phyloP scores from a whole-genome alignment of 2,797 vertebrate genomes.

The Luscinia luscinia region DNA sequence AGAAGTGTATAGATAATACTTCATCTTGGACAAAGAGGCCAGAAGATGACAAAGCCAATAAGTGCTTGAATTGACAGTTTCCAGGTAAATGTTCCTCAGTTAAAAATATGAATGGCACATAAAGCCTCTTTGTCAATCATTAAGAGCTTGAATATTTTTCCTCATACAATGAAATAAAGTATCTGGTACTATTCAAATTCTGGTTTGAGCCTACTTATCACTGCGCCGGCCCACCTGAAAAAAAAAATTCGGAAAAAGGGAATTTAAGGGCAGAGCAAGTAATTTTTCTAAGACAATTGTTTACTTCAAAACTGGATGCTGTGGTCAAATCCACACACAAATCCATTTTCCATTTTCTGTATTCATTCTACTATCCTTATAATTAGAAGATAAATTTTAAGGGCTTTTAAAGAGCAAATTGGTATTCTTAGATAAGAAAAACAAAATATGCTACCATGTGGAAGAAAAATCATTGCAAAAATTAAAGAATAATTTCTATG shows the following conservation, averaged over 20 bases:
- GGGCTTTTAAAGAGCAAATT: background rate
- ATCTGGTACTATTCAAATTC: background rate
- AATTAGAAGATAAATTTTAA: background rate
- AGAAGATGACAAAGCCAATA: background rate
- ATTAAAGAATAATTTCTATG: background rate
- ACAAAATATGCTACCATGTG: background rate
- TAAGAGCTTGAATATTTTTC: background rate
- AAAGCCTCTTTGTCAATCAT: background rate
- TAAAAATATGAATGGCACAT: background rate
- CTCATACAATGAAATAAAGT: background rate
- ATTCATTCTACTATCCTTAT: background rate
- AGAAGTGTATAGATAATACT: background rate
- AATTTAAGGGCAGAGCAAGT: background rate
- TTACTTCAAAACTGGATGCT: background rate
- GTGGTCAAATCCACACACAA: background rate
- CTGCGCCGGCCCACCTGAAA: background rate
- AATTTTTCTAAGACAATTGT: background rate
- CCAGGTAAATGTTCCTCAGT: background rate
- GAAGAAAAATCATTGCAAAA: background rate
- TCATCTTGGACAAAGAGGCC: background rate
- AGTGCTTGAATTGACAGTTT: background rate
- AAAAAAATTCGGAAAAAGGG: background rate
- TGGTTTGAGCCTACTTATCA: background rate
- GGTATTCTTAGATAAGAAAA: background rate
- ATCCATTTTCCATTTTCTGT: background rate